Percentiles rank a stretch among this genome's conserved stretches.
phyloP scores from a whole-genome alignment of 1,140 invertebrate genomes.

The Melitaea cinxia region DNA sequence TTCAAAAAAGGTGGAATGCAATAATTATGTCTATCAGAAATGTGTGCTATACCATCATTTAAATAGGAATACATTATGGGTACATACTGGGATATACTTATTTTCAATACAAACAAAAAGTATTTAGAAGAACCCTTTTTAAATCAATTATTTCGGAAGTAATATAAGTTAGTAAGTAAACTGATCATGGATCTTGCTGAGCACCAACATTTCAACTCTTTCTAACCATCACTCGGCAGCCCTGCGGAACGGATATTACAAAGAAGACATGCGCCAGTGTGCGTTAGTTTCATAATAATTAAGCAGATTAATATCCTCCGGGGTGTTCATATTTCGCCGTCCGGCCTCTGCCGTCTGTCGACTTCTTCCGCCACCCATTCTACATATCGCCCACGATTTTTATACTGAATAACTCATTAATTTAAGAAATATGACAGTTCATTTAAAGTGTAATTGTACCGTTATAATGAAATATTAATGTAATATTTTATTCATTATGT shows the following conservation, averaged over 20 bases:
- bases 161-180: neutral
- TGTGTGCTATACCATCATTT: no score
- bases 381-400: constrained; percentile 15
- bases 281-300: constrained; percentile 78
- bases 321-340: constrained; percentile 76
- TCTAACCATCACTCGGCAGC: constrained; percentile 43
- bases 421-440: constrained; percentile 9
- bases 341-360: constrained; percentile 42
- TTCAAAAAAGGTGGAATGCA: no score
- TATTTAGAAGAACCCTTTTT: neutral
- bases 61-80: no score
- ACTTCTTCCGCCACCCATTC: constrained; percentile 33
- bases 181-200: neutral
- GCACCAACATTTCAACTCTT: neutral
- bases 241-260: constrained; percentile 63
- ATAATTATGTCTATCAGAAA: no score
- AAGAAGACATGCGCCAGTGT: constrained; percentile 64
- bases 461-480: neutral
- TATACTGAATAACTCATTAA: constrained; percentile 11
- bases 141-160: neutral
- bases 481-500: no score
- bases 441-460: neutral
- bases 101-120: no score
- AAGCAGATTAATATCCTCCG: constrained; percentile 74
- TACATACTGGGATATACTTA: no score